These are phyloP conservation scores for Harpalus rubripes DNA, from an alignment of 2,888 invertebrate species.

Conservation along the genomic window DNA sequence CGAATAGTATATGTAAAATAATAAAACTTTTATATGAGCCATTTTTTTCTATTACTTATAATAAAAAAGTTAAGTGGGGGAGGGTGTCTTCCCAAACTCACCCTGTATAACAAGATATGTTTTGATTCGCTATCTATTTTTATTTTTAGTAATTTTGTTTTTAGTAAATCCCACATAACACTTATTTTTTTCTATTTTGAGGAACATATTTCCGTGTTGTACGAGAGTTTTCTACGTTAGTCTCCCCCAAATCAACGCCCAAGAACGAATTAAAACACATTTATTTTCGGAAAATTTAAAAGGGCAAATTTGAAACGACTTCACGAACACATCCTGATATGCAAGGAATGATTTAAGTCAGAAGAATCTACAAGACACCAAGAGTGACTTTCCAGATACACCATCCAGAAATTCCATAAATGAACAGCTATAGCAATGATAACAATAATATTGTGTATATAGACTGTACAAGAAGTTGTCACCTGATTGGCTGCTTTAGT, in stretches of 20 bases:
- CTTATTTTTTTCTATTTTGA: background rate
- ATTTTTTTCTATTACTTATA: no score
- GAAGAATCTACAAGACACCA: conserved; percentile 58
- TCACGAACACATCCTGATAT: conserved; percentile 41
- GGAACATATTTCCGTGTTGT: background rate
- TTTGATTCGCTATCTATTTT: background rate
- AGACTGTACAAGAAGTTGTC: conserved; percentile 35
- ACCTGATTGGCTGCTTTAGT: conserved; percentile 69
- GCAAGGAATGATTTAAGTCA: conserved; percentile 63
- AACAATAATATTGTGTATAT: conserved; percentile 44
- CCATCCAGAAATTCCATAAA: conserved; percentile 41
- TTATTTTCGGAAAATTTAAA: background rate
- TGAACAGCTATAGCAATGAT: conserved; percentile 42
- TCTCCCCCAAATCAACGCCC: background rate
- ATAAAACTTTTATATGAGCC: no score
- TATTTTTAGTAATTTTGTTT: no score
- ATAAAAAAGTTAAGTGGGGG: no score
- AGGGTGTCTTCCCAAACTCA: no score
- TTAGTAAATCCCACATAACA: no score
- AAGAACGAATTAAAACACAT: background rate
- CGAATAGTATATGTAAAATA: no score
- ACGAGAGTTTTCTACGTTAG: background rate
- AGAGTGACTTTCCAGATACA: conserved; percentile 46
- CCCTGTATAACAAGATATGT: background rate
- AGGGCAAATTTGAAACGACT: background rate